phyloP scores from a whole-genome alignment of 2,113 vertebrate species.

The Chloropsis hardwickii region DNA sequence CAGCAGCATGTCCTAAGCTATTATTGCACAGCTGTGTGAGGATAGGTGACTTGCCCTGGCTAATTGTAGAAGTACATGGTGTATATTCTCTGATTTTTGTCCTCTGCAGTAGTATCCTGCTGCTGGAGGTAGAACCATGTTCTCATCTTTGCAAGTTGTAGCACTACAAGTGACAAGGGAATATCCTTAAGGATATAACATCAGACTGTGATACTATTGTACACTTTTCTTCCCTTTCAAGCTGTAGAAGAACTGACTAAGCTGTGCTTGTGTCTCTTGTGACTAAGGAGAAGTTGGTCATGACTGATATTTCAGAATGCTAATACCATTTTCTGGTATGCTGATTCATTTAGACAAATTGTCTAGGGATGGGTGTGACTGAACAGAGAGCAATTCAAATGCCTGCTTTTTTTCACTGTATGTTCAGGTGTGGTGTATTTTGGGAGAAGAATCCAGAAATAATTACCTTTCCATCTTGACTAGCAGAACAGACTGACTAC shows the following conservation, averaged over 20 bases:
- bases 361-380: neutral
- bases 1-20: neutral
- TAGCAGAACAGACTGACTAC: neutral
- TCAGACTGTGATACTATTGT: fast-evolving
- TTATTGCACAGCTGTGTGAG: neutral
- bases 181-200: neutral
- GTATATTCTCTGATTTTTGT: neutral
- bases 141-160: neutral
- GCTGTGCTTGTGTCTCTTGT: neutral
- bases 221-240: neutral
- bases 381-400: neutral
- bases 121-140: neutral
- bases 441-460: neutral
- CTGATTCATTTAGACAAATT: neutral
- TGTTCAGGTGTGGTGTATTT: neutral
- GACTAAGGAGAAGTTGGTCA: neutral
- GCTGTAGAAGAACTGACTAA: neutral
- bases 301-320: neutral
- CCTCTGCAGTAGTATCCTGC: neutral
- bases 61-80: neutral
- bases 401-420: neutral
- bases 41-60: neutral
- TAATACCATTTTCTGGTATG: neutral
- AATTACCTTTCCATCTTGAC: neutral
- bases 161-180: neutral